Percentiles rank a stretch among this genome's conserved stretches.
phyloP scores from a whole-genome alignment of 2,797 vertebrate genomes.

The Falco naumanni region DNA sequence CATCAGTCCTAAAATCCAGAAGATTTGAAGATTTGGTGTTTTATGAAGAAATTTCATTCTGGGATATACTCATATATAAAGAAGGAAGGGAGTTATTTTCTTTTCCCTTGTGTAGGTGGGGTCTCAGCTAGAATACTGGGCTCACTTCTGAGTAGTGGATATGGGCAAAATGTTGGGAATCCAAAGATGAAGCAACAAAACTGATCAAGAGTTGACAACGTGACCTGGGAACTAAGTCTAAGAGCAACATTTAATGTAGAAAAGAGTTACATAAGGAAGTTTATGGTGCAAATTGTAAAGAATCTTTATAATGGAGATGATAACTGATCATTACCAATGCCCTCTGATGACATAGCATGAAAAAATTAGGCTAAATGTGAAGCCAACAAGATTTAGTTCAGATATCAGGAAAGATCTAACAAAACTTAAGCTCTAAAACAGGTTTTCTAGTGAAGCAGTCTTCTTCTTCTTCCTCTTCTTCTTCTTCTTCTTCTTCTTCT shows the following conservation, averaged over 20 bases:
- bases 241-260: not conserved
- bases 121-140: not conserved
- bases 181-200: not conserved
- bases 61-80: not conserved
- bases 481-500: too few species aligned
- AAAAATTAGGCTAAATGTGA: not conserved
- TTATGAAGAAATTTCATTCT: not conserved
- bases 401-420: not conserved
- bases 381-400: not conserved
- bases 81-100: not conserved
- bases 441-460: not conserved
- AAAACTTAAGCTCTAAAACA: not conserved
- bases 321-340: not conserved
- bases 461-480: too few species aligned
- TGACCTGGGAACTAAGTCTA: not conserved
- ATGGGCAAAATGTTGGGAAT: not conserved
- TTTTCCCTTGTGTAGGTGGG: not conserved
- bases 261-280: not conserved
- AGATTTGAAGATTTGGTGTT: not conserved
- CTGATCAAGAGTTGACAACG: not conserved
- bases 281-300: not conserved
- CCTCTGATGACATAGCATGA: fast-evolving
- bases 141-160: not conserved
- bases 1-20: not conserved
- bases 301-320: not conserved